Base-by-base conservation (phyloP, 2,888 invertebrate genomes). In the Malthinus seriepunctatus region DNA sequence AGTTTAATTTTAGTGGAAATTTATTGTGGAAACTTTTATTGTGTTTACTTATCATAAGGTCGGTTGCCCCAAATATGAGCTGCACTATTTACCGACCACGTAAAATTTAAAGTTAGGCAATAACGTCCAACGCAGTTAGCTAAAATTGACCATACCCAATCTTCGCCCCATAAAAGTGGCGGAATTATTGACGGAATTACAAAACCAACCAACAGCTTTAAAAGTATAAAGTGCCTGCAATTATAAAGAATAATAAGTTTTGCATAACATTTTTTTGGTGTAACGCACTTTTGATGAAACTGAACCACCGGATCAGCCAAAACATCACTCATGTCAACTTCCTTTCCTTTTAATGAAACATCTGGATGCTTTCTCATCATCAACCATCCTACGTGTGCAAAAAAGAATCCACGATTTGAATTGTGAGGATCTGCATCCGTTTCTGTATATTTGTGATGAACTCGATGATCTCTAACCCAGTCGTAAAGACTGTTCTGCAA, bases 341-440 rank as follows among this genome's bases (percentile, higher is more conserved):
- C 85, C 49, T 81, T 83, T 23, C 96, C 95, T 71, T 90, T 88
- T 15, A 80, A 80, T 47, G 89, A 80, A 1, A 96, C 93, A 57
- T 91, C 89, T 0, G 93, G 93, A 76, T 95, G 95, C 76, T 96
- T 95, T 69, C 86, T 86, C 85, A 89, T 86, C 88, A 91, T 88
- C 14, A 96, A 82, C 97, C 96, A 97, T 14, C 96, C 96, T 35
- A 95, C 87, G 75, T 97, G 96, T 0, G 95, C 83, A 79, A 95
- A 97, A 79, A 95, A 96, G 79, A 97, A 95, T 0, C 95, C 95
- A 5, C 92, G 83, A 54, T 84, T 84, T 2, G 88, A 87, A 74
- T 93, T 88, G 75, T 93, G 93, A 0, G 93, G 93, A 79, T 93
- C 93, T 0, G 91, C 92, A 65, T 88, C 83, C 0, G 91, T 91